These are phyloP conservation scores for Sarcophaga variegata DNA, from an alignment of 2,888 invertebrate species.

Conservation along the genomic window DNA sequence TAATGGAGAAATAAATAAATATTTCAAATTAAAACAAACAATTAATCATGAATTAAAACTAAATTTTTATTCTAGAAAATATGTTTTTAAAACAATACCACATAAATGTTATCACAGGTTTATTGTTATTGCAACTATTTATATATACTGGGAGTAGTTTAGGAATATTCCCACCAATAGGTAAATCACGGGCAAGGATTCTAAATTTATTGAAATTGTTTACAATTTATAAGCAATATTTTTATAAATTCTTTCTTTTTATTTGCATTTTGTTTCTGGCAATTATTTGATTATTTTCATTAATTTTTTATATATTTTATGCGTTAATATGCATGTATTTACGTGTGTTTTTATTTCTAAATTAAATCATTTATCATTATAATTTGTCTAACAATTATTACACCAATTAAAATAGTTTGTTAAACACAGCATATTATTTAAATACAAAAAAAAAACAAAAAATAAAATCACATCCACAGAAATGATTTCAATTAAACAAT, in stretches of 20 bases:
- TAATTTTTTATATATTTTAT: not conserved
- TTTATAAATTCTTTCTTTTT: not conserved
- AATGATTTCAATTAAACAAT: constrained; percentile 1
- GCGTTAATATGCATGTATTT: not conserved
- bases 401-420: constrained; percentile 14
- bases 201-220: not conserved
- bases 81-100: too few species aligned
- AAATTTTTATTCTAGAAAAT: too few species aligned
- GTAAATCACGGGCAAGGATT: too few species aligned
- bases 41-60: too few species aligned
- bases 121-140: too few species aligned
- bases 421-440: not conserved
- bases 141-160: too few species aligned
- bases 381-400: constrained; percentile 12
- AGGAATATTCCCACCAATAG: too few species aligned
- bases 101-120: too few species aligned
- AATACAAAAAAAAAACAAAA: not conserved
- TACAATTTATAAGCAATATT: not conserved
- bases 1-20: too few species aligned
- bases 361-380: constrained; percentile 11
- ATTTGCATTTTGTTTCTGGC: not conserved
- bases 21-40: too few species aligned
- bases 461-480: too few species aligned
- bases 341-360: not conserved
- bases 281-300: not conserved